These are phyloP conservation scores for Drosophila sulfurigaster DNA, from an alignment of 1,140 invertebrate species.

Conservation along the genomic window DNA sequence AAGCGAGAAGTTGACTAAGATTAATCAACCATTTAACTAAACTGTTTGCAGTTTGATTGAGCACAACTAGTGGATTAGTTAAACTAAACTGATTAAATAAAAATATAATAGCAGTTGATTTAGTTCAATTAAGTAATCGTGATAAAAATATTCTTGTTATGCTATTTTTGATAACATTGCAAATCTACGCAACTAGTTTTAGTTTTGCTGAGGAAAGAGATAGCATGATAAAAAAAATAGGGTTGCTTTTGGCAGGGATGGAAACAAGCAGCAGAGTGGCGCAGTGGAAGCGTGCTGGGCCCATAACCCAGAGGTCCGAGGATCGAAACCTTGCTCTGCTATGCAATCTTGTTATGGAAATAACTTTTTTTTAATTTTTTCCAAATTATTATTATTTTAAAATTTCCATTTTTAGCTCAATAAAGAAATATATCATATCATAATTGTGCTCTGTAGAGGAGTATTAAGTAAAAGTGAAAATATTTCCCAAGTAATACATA, in stretches of 20 bases:
- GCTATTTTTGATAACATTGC: too few relatives aligned
- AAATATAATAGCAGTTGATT: background rate
- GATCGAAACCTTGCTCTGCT: constrained; percentile 98
- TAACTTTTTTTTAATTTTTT: constrained; percentile 5
- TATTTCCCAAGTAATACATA: background rate
- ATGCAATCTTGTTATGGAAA: background rate
- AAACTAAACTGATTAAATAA: background rate
- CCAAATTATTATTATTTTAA: background rate
- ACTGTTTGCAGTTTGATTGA: background rate
- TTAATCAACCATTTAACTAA: constrained; percentile 4
- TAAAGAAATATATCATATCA: too few relatives aligned
- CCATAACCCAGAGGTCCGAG: constrained; percentile 99
- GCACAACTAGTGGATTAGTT: too few relatives aligned
- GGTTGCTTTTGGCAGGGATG: background rate
- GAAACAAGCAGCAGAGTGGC: constrained; percentile 92
- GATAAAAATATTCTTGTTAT: background rate
- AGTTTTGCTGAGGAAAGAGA: background rate
- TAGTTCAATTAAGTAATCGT: background rate
- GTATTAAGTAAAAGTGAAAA: background rate
- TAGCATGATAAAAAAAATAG: background rate
- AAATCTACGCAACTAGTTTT: too few relatives aligned
- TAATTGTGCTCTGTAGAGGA: too few relatives aligned
- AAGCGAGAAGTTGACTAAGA: background rate
- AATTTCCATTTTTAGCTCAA: background rate
- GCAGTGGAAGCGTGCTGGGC: constrained; percentile 99